Evolutionary conservation across 2,888 invertebrate species (phyloP).

Genomic region (Callimorpha dominula): DNA sequence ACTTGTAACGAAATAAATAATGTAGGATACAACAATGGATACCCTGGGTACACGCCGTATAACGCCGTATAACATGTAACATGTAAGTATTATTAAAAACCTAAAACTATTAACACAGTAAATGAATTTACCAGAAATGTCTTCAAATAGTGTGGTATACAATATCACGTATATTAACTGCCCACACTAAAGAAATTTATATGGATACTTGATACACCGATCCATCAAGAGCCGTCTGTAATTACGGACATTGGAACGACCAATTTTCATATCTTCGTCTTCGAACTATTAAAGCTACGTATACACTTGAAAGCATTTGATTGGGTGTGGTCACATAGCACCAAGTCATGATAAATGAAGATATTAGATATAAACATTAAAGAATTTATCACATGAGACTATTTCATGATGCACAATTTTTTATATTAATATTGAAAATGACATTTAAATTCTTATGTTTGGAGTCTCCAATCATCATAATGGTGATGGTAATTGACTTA

Average conservation of each 20-base stretch:
- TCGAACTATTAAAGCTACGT: slow-evolving; percentile 3
- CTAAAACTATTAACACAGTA: background rate
- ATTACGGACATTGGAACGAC: slow-evolving; percentile 32
- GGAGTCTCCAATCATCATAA: too few species aligned
- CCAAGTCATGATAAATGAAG: too few species aligned
- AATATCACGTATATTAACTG: slow-evolving; percentile 11
- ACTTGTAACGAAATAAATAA: too few species aligned
- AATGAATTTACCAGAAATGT: slow-evolving; percentile 14
- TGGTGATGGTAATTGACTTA: too few species aligned
- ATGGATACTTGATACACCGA: slow-evolving; percentile 9
- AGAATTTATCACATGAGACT: background rate
- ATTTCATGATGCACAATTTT: too few species aligned
- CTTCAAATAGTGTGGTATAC: slow-evolving; percentile 1
- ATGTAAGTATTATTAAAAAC: background rate
- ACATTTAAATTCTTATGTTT: too few species aligned
- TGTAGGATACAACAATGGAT: too few species aligned
- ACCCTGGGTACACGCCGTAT: too few species aligned
- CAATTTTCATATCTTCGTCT: slow-evolving; percentile 17
- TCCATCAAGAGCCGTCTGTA: slow-evolving; percentile 22
- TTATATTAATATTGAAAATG: too few species aligned
- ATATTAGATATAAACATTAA: background rate
- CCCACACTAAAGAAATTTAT: slow-evolving; percentile 15
- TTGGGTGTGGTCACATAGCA: background rate
- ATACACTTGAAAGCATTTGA: background rate
- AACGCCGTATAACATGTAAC: too few species aligned